Evolutionary conservation across 92 coral and sea anemone genomes (phyloP).

Genomic region (Parazoanthus atlanticus): DNA sequence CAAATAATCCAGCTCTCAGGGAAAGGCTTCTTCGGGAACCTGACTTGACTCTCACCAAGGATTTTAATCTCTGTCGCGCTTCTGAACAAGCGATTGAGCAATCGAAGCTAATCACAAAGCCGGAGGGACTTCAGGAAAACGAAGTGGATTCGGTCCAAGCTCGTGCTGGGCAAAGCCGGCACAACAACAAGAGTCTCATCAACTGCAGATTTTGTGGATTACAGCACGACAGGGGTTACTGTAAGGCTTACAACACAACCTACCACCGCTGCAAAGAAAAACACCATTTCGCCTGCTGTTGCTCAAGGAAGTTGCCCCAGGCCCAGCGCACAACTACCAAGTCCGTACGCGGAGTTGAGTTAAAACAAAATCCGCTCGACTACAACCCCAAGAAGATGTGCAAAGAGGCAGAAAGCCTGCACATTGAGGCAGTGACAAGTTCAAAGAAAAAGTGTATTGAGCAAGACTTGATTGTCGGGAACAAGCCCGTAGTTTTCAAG

Average conservation of each 20-base stretch:
- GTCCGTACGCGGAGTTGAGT: constrained; percentile 12
- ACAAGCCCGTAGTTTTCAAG: not conserved
- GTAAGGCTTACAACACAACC: constrained; percentile 40
- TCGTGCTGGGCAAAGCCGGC: not conserved
- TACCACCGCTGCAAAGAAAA: constrained; percentile 47
- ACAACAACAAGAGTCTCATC: constrained; percentile 15
- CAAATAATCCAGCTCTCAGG: constrained; percentile 46
- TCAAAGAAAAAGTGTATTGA: constrained; percentile 25
- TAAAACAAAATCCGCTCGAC: constrained; percentile 2
- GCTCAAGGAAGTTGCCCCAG: constrained; percentile 5
- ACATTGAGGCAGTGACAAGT: constrained; percentile 3
- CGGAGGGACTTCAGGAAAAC: not conserved
- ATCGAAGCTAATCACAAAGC: constrained; percentile 43
- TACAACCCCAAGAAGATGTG: not conserved
- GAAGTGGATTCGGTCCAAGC: constrained; percentile 20
- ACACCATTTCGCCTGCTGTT: constrained; percentile 58
- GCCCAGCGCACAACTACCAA: not conserved
- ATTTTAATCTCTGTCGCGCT: constrained; percentile 44
- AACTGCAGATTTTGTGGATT: constrained; percentile 61
- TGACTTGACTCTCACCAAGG: constrained; percentile 49
- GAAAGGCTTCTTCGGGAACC: constrained; percentile 56
- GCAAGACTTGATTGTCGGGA: constrained; percentile 13
- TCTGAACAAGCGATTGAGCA: constrained; percentile 50
- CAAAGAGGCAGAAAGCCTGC: constrained; percentile 1
- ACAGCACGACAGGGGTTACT: constrained; percentile 25